phyloP scores from a whole-genome alignment of 2,888 invertebrate species.

The Ligdia adustata region DNA sequence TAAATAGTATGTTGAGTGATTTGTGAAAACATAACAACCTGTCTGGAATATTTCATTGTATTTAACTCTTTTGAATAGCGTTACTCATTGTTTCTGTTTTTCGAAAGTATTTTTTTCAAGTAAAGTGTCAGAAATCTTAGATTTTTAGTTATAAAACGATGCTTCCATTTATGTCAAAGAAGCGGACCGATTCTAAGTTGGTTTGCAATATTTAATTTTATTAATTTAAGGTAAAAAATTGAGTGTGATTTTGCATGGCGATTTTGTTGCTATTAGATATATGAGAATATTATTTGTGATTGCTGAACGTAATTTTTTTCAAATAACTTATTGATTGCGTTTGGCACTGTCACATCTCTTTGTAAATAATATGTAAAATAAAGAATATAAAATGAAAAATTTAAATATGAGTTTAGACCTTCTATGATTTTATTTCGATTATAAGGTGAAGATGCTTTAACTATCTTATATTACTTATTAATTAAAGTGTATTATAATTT shows the following conservation, averaged over 20 bases:
- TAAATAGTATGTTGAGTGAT: conserved; percentile 74
- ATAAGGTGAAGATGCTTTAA: conserved; percentile 84
- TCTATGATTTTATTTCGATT: conserved; percentile 80
- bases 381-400: conserved; percentile 66
- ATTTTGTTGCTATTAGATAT: conserved; percentile 74
- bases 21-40: conserved; percentile 48
- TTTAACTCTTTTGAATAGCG: background rate
- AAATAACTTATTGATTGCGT: conserved; percentile 75
- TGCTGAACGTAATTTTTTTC: conserved; percentile 67
- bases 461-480: conserved; percentile 80
- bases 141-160: conserved; percentile 78
- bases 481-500: conserved; percentile 82
- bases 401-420: conserved; percentile 70
- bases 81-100: conserved; percentile 1
- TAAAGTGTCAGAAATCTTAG: conserved; percentile 45
- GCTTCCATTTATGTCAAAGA: conserved; percentile 84
- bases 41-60: conserved; percentile 27
- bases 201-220: conserved; percentile 70
- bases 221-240: conserved; percentile 69
- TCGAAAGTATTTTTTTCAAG: conserved; percentile 17
- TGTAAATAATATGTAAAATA: conserved; percentile 76
- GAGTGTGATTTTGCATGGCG: conserved; percentile 82
- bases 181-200: conserved; percentile 79
- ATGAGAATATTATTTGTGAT: conserved; percentile 60
- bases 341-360: conserved; percentile 50